Conservation (phyloP, 2,888 invertebrate species). For the Macrosiphum euphorbiae region DNA sequence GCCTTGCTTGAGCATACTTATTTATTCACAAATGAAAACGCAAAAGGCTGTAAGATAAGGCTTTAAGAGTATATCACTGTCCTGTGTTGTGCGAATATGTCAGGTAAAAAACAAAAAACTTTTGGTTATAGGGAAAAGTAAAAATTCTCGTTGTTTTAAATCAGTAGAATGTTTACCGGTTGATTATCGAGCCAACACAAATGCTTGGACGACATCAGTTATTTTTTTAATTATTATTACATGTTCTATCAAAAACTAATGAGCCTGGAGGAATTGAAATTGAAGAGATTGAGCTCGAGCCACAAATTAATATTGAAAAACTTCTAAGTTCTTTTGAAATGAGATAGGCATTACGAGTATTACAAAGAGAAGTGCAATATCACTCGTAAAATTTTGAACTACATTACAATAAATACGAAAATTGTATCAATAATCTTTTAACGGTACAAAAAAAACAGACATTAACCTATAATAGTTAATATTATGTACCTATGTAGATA, state of each 20-base stretch:
- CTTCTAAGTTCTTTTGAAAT: neutral
- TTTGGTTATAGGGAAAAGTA: slow-evolving; percentile 55
- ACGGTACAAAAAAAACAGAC: neutral
- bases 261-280: neutral
- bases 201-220: slow-evolving; percentile 53
- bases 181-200: slow-evolving; percentile 54
- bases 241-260: neutral
- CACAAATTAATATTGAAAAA: neutral
- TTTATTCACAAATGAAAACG: too few relatives aligned
- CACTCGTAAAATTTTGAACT: neutral
- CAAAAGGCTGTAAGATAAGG: too few relatives aligned
- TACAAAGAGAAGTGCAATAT: neutral
- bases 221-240: neutral
- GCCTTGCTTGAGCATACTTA: too few relatives aligned
- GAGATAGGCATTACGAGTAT: neutral
- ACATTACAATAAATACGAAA: neutral
- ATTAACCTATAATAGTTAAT: neutral
- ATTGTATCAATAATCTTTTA: slow-evolving; percentile 1
- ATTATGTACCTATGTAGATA: too few relatives aligned
- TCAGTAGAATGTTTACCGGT: slow-evolving; percentile 57
- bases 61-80: neutral
- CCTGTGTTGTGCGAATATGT: slow-evolving; percentile 57
- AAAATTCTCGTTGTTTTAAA: slow-evolving; percentile 51
- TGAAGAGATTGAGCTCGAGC: neutral
- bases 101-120: slow-evolving; percentile 54